Base-by-base conservation (phyloP, 2,888 invertebrate species). In the Elmis aenea region DNA sequence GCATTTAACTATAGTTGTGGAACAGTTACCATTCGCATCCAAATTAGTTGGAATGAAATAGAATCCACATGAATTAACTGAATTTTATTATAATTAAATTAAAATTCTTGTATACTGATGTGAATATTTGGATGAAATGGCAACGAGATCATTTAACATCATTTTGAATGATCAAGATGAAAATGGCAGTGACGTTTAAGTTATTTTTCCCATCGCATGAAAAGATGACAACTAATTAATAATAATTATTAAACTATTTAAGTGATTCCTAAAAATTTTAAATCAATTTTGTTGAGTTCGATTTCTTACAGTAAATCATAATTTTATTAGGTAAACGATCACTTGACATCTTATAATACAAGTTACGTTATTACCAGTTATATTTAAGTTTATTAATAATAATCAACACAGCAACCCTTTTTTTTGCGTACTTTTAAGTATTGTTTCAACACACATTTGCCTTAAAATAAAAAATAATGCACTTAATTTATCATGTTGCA, bases 171-270 rank as follows among this genome's bases (percentile, higher is more conserved):
- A 56, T 54, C 50, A 55, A 54, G 57, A 57, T 50, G 44, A 52
- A 57, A 56, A 55, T 61, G 61, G 61, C 61, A 61, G 61, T 61
- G 61, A 59, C 52, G 46, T 55, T 57, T 56, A 52, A 54, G 52
- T 55, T 51, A 33, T 43, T 38, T 32, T 23, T 26, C 26, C 40
- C 42, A 42, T 45, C 38, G 36, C 38, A 40, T 38, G 25, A 30
- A 25, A 32, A 31, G 43, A 46, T 46, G 46, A 43, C 37, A 38
- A 11, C 8, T 31, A 26, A 13, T 25, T 32, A 32, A 32, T n/a
- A 26, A 4, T 13, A 13, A 15, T n/a, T 27, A 2, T 13, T 15
- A 12, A 27, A 16, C 5, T 13, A 6, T 27, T 2, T 14, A 28
- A 35, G n/a, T n/a, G n/a, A n/a, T n/a, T n/a, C n/a, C n/a, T n/a